Percentiles rank a stretch among this genome's conserved stretches.
These are phyloP conservation scores for Antrozous pallidus DNA, from an alignment of 2,797 vertebrate species.

Conservation along the genomic window DNA sequence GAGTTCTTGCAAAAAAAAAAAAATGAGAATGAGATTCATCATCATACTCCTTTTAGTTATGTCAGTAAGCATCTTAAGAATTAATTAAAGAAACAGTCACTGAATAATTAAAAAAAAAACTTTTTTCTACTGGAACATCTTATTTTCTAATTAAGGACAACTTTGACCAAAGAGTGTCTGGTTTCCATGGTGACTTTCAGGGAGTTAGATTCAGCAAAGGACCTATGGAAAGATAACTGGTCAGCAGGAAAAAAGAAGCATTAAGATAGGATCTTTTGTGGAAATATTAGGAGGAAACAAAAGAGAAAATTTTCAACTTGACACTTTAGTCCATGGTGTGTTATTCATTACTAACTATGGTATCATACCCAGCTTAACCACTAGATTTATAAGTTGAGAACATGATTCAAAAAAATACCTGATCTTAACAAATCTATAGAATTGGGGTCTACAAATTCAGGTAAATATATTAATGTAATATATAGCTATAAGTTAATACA, in stretches of 20 bases:
- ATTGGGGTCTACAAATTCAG: background rate
- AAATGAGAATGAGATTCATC: background rate
- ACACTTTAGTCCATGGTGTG: background rate
- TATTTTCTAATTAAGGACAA: background rate
- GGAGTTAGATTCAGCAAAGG: background rate
- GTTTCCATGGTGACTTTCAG: background rate
- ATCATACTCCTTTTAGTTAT: background rate
- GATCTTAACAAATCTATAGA: conserved; percentile 20
- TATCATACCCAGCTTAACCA: background rate
- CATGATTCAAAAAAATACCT: background rate
- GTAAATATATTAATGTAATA: background rate
- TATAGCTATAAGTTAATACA: background rate
- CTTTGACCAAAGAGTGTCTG: conserved; percentile 1
- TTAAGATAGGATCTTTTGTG: background rate
- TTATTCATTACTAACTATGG: background rate
- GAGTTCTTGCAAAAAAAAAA: background rate
- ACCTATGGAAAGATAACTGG: background rate
- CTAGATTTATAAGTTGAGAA: background rate
- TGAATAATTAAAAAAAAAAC: background rate
- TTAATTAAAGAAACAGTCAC: background rate
- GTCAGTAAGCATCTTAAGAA: background rate
- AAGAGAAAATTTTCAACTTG: background rate
- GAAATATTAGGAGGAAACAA: background rate
- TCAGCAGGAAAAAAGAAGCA: background rate
- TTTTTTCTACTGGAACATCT: background rate